Evolutionary conservation across 2,888 invertebrate species (phyloP), one percentile per base, ranked within the genome.

Genomic region (Cataglyphis albicans): DNA sequence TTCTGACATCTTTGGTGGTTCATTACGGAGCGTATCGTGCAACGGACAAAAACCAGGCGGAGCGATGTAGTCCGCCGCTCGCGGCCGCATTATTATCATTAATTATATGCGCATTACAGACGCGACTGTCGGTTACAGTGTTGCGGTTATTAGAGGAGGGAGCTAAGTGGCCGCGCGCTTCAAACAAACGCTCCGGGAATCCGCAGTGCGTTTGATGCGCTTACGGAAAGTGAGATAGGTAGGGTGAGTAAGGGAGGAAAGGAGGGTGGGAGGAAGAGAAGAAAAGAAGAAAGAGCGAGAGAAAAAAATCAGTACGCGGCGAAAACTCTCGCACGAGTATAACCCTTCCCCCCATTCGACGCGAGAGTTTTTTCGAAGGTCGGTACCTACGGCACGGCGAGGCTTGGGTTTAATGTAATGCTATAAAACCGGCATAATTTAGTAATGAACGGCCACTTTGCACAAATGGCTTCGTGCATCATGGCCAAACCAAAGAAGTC

Each of bases 391-490:
- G 64, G 85, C 74, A 80, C 65, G 83, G n/a, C 74, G 85, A 84
- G 84, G 86, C 84, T 84, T 84, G 85, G 89, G 88, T 92, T 92
- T 91, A 92, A 93, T 93, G 91, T 91, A 92, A 92, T 93, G 92
- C 93, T 93, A 93, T 93, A 92, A 94, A 93, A 94, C 93, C 91
- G 84, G 92, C 92, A 94, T 94, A 94, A 94, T 94, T 93, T 93
- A 93, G 94, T 94, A 93, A 94, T 94, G 93, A 94, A 93, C 93
- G 93, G 92, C 94, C 94, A 94, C 94, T 94, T 94, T 94, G 93
- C 91, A 91, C 93, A 93, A 94, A 94, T 94, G 92, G 93, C 93
- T 93, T 90, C 92, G 93, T 93, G 93, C 93, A 93, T 94, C 93
- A 92, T 90, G 89, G 86, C 81, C 91, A 90, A 91, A 92, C 90